Conservation (phyloP, 2,797 vertebrate genomes). For the Hippocampus kuda region DNA sequence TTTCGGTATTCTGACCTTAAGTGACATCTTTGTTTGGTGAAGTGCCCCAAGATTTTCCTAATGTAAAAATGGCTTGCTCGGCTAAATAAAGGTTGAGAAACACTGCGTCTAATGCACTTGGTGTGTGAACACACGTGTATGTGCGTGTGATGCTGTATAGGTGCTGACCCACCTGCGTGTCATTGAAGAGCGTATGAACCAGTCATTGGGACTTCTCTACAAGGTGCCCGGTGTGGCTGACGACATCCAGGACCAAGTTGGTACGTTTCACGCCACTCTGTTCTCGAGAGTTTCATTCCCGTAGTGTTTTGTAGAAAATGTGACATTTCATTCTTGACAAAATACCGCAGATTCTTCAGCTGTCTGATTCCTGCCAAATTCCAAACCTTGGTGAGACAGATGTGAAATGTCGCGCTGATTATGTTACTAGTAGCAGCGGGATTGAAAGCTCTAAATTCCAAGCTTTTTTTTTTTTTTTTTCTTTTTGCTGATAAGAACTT, state of each 20-base stretch:
- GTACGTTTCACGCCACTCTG: conserved; percentile 58
- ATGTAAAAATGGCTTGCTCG: too few species aligned
- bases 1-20: too few species aligned
- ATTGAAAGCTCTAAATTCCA: conserved; percentile 39
- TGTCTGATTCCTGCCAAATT: neutral
- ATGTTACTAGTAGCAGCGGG: conserved; percentile 13
- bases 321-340: neutral
- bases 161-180: conserved; percentile 96
- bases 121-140: neutral
- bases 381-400: neutral
- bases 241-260: conserved; percentile 97
- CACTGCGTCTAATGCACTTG: neutral
- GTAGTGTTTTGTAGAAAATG: neutral
- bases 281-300: neutral
- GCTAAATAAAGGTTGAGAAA: too few species aligned
- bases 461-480: neutral
- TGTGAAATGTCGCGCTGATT: conserved; percentile 16
- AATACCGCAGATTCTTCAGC: neutral
- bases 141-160: conserved; percentile 47
- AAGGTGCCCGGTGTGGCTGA: conserved; percentile 90
- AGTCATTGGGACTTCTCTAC: conserved; percentile 93
- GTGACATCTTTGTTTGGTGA: neutral
- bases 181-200: conserved; percentile 97
- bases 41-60: too few species aligned
- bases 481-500: conserved; percentile 24